Base-by-base conservation (phyloP, 2,888 invertebrate species). In the Ctenicera cuprea region DNA sequence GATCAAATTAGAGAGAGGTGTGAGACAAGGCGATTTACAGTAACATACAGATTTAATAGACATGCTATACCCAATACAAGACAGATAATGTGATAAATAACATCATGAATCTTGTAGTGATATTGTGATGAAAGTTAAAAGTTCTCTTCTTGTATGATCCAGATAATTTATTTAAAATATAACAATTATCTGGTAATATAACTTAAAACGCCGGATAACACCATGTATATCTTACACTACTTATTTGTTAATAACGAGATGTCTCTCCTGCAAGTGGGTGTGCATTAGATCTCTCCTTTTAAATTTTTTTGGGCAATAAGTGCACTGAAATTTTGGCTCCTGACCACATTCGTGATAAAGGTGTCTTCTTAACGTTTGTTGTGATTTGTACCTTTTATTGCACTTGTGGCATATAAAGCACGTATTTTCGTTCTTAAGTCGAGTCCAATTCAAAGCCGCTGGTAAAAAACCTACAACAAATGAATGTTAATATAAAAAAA, bases 291-390 rank as follows among this genome's bases (percentile, higher is more conserved):
- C 87, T 78, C 88, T 92, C 87, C 93, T 92, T 71, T 92, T 92
- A 86, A 92, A 93, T 81, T 88, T 89, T 85, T 90, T 90, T 71
- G 88, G 89, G 85, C 94, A 94, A 86, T 91, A 89, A 64, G 91
- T 91, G 81, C 94, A 94, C 87, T 89, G 91, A 89, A 91, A 94
- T 88, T 90, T 92, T 82, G 90, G 93, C 84, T 89, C 92, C 87
- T 91, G 91, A 80, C 91, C 92, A 88, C 92, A 94, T 88, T 92
- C 94, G 84, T 90, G 91, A 86, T 92, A 90, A 79, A 90, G 89
- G 86, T 92, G 92, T 16, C 92, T 75, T 48, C 78, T 77, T 33
- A 82, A 52, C 0, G 79, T 72, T 64, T 72, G 76, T 68, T 76
- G 72, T 20, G 71, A 50, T 76, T 73, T 79, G 48, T 78, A 80